These are phyloP conservation scores for Pygoscelis antarcticus DNA, from an alignment of 2,113 vertebrate genomes.

Conservation along the genomic window DNA sequence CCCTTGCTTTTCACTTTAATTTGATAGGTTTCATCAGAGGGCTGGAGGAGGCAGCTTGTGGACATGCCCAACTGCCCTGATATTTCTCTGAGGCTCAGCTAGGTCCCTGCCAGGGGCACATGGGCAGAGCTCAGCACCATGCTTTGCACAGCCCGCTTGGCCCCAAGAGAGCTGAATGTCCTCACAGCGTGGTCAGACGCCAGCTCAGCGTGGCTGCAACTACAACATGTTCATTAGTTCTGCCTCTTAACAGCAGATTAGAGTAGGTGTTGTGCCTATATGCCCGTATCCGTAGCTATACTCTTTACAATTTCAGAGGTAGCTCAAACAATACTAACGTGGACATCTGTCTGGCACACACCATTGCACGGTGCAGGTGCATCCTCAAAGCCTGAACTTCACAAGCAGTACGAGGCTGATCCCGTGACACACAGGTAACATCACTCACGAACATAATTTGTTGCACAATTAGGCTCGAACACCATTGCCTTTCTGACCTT, in stretches of 20 bases:
- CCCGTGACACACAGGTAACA: too few species aligned
- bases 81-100: not conserved
- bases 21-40: not conserved
- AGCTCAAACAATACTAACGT: not conserved
- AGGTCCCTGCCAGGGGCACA: not conserved
- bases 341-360: not conserved
- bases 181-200: not conserved
- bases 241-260: not conserved
- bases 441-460: too few species aligned
- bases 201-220: too few species aligned
- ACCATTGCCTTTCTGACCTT: too few species aligned
- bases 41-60: not conserved
- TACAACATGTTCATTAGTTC: not conserved
- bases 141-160: not conserved
- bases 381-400: not conserved
- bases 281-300: rapidly evolving
- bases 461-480: too few species aligned
- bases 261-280: not conserved
- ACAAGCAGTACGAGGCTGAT: too few species aligned
- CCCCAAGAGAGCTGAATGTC: not conserved
- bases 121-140: not conserved
- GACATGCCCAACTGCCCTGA: not conserved
- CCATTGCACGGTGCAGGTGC: rapidly evolving
- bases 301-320: not conserved
- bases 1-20: not conserved